phyloP scores from a whole-genome alignment of 2,113 vertebrate genomes.

The Peromyscus leucopus region DNA sequence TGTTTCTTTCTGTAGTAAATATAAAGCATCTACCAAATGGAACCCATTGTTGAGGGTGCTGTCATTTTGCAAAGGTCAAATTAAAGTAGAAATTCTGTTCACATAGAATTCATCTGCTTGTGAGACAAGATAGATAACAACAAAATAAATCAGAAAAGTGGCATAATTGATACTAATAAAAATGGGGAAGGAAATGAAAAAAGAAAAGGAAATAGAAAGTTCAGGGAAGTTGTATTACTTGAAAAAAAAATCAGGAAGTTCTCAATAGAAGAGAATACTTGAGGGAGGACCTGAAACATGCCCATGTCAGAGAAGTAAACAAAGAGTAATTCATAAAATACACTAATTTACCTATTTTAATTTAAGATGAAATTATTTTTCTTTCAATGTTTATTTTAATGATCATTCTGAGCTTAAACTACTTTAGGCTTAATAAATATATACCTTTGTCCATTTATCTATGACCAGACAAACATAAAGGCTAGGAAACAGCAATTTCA shows the following conservation, averaged over 20 bases:
- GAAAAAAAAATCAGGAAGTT: neutral
- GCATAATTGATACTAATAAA: neutral
- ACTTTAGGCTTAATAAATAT: neutral
- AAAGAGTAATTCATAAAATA: neutral
- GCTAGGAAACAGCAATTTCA: neutral
- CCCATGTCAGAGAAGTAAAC: neutral
- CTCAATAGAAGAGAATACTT: neutral
- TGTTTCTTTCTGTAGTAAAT: neutral
- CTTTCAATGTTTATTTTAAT: neutral
- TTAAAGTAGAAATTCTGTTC: neutral
- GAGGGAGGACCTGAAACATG: neutral
- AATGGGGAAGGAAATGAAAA: neutral
- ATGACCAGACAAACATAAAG: neutral
- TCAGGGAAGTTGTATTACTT: neutral
- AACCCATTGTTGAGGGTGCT: neutral
- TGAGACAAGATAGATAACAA: neutral
- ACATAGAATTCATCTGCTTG: neutral
- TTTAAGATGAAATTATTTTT: neutral
- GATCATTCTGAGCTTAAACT: neutral
- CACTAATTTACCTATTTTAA: neutral
- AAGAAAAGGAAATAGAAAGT: neutral
- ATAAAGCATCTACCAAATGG: neutral
- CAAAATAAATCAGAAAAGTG: constrained; percentile 17
- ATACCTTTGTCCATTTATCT: neutral
- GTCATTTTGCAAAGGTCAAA: neutral